Conservation (phyloP, 2,797 vertebrate genomes). For the Argya squamiceps region DNA sequence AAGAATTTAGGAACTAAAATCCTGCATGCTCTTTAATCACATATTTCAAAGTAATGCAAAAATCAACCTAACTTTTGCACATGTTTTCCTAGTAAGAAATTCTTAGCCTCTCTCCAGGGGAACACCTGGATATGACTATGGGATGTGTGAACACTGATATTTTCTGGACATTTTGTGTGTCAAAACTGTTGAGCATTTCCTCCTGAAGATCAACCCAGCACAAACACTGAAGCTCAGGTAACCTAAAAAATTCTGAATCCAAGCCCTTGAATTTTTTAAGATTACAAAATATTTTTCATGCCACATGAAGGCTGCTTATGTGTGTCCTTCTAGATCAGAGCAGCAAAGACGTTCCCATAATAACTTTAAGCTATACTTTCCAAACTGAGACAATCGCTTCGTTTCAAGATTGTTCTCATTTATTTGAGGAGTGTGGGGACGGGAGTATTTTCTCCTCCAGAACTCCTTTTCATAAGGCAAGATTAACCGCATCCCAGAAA, state of each 20-base stretch:
- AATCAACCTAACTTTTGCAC: background rate
- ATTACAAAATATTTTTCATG: background rate
- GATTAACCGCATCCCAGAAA: background rate
- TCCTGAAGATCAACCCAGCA: background rate
- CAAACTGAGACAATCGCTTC: accelerated
- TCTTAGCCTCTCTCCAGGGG: background rate
- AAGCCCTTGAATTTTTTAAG: background rate
- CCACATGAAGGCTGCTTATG: background rate
- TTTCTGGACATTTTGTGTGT: background rate
- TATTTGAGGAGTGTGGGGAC: background rate
- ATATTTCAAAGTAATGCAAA: background rate
- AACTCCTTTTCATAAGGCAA: background rate
- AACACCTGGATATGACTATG: background rate
- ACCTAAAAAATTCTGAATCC: background rate
- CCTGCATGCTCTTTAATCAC: background rate
- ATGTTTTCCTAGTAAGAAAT: background rate
- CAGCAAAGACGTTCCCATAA: background rate
- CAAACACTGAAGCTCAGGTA: background rate
- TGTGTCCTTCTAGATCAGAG: background rate
- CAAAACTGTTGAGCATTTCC: background rate
- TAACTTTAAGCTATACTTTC: background rate
- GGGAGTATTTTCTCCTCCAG: background rate
- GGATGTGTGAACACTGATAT: background rate
- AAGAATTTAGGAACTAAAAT: background rate
- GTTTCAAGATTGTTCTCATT: background rate